These are phyloP conservation scores for Palythoa grandis DNA, from an alignment of 92 coral and sea anemone genomes.

Conservation along the genomic window DNA sequence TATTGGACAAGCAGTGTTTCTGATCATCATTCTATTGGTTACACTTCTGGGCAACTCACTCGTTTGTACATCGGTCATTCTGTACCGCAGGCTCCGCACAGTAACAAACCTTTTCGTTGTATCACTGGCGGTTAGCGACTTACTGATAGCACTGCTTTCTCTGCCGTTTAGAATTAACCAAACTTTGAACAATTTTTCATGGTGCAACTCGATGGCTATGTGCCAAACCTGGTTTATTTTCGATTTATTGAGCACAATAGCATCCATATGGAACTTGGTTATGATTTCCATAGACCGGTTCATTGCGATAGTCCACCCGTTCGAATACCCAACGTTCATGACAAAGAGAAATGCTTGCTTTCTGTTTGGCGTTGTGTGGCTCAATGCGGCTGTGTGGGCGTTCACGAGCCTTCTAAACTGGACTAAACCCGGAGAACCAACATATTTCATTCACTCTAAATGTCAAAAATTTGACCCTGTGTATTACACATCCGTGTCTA, in stretches of 20 bases:
- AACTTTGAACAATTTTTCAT: slow-evolving; percentile 41
- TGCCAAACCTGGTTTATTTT: slow-evolving; percentile 58
- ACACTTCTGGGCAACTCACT: slow-evolving; percentile 57
- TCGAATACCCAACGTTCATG: slow-evolving; percentile 46
- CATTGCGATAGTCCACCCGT: slow-evolving; percentile 57
- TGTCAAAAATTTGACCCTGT: slow-evolving; percentile 68
- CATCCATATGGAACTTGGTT: slow-evolving; percentile 63
- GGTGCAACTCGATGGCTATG: slow-evolving; percentile 50
- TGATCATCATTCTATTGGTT: slow-evolving; percentile 45
- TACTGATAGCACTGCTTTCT: slow-evolving; percentile 42
- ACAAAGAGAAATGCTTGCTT: slow-evolving; percentile 42
- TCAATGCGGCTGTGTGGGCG: slow-evolving; percentile 48
- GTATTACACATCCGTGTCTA: slow-evolving; percentile 75
- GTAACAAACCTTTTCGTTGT: slow-evolving; percentile 60
- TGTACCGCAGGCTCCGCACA: slow-evolving; percentile 49
- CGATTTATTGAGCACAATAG: slow-evolving; percentile 47
- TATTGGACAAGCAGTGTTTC: slow-evolving; percentile 44
- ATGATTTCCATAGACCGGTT: slow-evolving; percentile 55
- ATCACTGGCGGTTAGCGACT: slow-evolving; percentile 54
- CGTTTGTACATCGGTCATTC: slow-evolving; percentile 43
- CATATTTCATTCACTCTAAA: not conserved
- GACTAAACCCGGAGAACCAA: slow-evolving; percentile 45
- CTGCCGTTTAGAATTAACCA: slow-evolving; percentile 60
- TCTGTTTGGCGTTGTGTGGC: slow-evolving; percentile 42
- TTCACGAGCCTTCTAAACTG: slow-evolving; percentile 55